These are phyloP conservation scores for Chymomyza costata DNA, from an alignment of 1,140 invertebrate genomes.

Conservation along the genomic window DNA sequence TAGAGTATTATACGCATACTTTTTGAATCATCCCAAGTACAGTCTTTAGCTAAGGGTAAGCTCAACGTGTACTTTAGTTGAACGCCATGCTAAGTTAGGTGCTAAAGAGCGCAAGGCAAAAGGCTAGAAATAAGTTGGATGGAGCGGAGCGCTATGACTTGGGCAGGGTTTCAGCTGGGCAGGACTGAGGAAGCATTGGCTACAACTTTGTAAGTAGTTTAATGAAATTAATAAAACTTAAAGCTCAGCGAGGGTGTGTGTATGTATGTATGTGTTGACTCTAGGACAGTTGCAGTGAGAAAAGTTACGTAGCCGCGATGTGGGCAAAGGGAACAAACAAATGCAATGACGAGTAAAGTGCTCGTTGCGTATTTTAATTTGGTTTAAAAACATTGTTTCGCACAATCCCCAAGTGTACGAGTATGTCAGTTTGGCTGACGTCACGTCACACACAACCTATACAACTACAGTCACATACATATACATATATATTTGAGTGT, in stretches of 20 bases:
- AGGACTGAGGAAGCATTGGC: conserved; percentile 19
- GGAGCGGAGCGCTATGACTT: not conserved
- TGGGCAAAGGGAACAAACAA: conserved; percentile 41
- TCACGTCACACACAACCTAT: conserved; percentile 51
- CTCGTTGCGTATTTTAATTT: conserved; percentile 72
- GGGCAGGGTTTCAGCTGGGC: conserved; percentile 12
- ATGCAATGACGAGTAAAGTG: conserved; percentile 71
- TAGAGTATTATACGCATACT: no score
- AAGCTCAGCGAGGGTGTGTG: conserved; percentile 35
- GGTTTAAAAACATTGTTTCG: conserved; percentile 71
- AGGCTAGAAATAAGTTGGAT: not conserved
- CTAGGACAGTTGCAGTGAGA: conserved; percentile 59
- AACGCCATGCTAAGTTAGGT: conserved; percentile 65
- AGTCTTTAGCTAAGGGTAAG: no score
- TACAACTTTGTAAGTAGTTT: conserved; percentile 72
- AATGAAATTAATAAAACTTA: conserved; percentile 74
- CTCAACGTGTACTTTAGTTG: no score
- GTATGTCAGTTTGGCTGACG: conserved; percentile 63
- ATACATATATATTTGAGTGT: conserved; percentile 44
- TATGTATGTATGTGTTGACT: not conserved
- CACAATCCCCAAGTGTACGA: conserved; percentile 65
- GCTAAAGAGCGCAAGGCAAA: conserved; percentile 64
- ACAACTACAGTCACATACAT: not conserved
- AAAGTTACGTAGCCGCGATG: conserved; percentile 23
- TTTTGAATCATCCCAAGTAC: no score